Percentiles rank a stretch among this genome's conserved stretches.
phyloP scores from a whole-genome alignment of 2,888 invertebrate genomes.

The Microctonus hyperodae region DNA sequence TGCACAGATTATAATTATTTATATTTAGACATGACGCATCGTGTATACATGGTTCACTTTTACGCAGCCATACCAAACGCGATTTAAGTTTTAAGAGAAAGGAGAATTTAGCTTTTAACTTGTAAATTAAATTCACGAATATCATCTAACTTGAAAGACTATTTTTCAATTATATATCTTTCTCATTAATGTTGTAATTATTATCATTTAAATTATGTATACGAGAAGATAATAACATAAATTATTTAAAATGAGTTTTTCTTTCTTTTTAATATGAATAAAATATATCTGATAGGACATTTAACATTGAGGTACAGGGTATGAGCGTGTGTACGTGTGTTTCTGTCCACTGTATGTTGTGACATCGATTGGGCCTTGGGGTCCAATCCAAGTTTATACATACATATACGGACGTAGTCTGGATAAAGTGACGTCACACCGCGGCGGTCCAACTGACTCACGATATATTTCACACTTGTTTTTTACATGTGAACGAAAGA shows the following conservation, averaged over 20 bases:
- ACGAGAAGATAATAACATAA: neutral
- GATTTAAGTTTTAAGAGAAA: neutral
- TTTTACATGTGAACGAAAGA: too few species aligned
- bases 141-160: neutral
- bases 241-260: slow-evolving; percentile 2
- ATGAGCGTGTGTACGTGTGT: neutral
- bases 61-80: neutral
- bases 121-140: neutral
- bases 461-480: slow-evolving; percentile 17
- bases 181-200: neutral
- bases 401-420: slow-evolving; percentile 59
- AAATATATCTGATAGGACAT: neutral
- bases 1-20: slow-evolving; percentile 33
- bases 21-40: slow-evolving; percentile 52
- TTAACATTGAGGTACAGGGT: neutral
- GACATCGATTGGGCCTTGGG: slow-evolving; percentile 49
- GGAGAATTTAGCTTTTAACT: neutral
- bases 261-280: too few species aligned
- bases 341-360: slow-evolving; percentile 38
- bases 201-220: neutral
- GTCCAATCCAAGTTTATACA: slow-evolving; percentile 56
- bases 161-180: neutral
- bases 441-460: slow-evolving; percentile 51
- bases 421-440: slow-evolving; percentile 54
- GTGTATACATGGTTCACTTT: slow-evolving; percentile 16